These are phyloP conservation scores for Amblyopsis rosae DNA, from an alignment of 2,113 vertebrate genomes.

Conservation along the genomic window DNA sequence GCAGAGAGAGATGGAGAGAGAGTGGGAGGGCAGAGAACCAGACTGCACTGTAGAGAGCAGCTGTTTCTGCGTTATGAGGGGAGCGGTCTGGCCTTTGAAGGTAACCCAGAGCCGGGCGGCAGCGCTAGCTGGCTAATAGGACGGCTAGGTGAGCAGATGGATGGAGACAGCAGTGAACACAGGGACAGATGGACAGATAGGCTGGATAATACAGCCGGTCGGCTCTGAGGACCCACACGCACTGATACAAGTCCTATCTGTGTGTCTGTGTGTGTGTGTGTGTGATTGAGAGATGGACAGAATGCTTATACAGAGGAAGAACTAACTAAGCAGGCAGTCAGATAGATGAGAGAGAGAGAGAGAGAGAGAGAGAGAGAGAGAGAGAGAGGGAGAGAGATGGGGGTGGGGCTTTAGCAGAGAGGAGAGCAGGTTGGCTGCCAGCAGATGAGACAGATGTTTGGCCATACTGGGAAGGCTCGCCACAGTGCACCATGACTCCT, in stretches of 20 bases:
- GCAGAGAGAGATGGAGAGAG: too few species aligned
- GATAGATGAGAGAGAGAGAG: slow-evolving; percentile 11
- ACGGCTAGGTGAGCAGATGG: slow-evolving; percentile 79
- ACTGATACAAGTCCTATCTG: slow-evolving; percentile 7
- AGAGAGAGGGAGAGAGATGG: slow-evolving; percentile 26
- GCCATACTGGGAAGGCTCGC: slow-evolving; percentile 89
- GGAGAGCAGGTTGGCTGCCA: slow-evolving; percentile 80
- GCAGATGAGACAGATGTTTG: slow-evolving; percentile 95
- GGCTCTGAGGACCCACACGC: slow-evolving; percentile 52
- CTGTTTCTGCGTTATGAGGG: slow-evolving; percentile 75
- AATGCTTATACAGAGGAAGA: neutral
- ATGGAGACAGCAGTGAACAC: slow-evolving; percentile 74
- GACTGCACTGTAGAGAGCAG: slow-evolving; percentile 75
- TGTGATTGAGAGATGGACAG: slow-evolving; percentile 26
- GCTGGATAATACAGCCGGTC: slow-evolving; percentile 73
- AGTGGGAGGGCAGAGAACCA: slow-evolving; percentile 51
- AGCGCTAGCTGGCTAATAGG: slow-evolving; percentile 73
- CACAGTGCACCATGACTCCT: slow-evolving; percentile 87
- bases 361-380: slow-evolving; percentile 32
- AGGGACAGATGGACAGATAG: slow-evolving; percentile 81
- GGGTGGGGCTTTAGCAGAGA: slow-evolving; percentile 42
- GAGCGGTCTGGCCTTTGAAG: slow-evolving; percentile 74
- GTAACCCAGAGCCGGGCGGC: slow-evolving; percentile 73
- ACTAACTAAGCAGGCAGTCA: slow-evolving; percentile 10
- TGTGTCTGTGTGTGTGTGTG: slow-evolving; percentile 1